Percentiles rank a stretch among this genome's conserved stretches.
Conservation (phyloP, 2,113 vertebrate species). For the Bagarius yarrelli region DNA sequence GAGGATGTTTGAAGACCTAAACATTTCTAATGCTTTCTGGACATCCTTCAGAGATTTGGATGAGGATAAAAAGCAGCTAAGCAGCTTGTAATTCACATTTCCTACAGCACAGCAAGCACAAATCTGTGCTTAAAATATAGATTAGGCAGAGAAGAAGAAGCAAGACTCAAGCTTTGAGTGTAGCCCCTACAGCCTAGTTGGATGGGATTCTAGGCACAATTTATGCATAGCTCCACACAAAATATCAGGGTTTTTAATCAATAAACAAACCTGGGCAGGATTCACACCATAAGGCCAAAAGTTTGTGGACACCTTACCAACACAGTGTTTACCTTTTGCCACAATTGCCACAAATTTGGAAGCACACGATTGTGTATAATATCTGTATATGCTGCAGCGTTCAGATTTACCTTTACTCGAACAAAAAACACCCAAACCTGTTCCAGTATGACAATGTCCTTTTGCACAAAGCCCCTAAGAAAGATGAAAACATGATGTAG, state of each 20-base stretch:
- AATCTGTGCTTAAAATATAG: slow-evolving; percentile 34
- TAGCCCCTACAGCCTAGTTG: slow-evolving; percentile 10
- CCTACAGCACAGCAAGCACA: slow-evolving; percentile 21
- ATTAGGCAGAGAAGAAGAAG: slow-evolving; percentile 10
- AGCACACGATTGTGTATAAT: no score
- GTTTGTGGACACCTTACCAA: no score
- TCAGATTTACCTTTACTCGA: no score
- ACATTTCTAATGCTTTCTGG: slow-evolving; percentile 44
- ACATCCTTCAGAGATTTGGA: slow-evolving; percentile 46
- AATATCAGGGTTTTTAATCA: slow-evolving; percentile 4
- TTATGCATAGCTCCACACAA: background rate
- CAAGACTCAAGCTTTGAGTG: slow-evolving; percentile 19
- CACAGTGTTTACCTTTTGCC: no score
- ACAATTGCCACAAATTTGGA: no score
- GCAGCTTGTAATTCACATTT: slow-evolving; percentile 25
- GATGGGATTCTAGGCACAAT: background rate
- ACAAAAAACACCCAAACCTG: no score
- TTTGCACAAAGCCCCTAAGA: no score
- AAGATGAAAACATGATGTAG: no score
- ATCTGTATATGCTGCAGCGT: no score
- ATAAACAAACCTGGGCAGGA: background rate
- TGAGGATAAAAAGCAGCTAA: slow-evolving; percentile 39
- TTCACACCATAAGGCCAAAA: no score
- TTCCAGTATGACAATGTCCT: no score
- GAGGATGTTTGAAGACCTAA: slow-evolving; percentile 38